A percentile compares a stretch with the other conserved stretches of the same genome.
Conservation (phyloP, 1,140 invertebrate genomes). For the Drosophila teissieri region DNA sequence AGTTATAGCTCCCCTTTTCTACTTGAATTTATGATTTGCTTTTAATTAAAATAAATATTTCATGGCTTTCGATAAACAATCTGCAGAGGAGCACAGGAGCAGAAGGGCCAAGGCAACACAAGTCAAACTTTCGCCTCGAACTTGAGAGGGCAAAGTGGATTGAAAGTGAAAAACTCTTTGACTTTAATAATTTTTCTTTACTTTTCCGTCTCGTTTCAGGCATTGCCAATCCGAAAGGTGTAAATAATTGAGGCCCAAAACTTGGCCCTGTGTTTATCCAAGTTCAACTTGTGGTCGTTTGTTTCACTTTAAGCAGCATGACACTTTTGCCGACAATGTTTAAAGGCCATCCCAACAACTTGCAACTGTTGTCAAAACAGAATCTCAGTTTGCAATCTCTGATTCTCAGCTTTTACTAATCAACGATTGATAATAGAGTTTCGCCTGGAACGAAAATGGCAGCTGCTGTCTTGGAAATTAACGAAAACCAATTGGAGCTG, state of each 20-base stretch:
- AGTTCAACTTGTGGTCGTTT: conserved; percentile 8
- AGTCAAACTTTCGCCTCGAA: conserved; percentile 39
- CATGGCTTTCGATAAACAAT: conserved; percentile 55
- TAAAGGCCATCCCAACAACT: conserved; percentile 14
- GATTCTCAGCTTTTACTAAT: conserved; percentile 14
- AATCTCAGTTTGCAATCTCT: conserved; percentile 26
- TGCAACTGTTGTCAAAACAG: conserved; percentile 22
- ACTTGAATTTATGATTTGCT: conserved; percentile 57
- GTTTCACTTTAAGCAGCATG: conserved; percentile 30
- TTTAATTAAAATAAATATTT: conserved; percentile 70
- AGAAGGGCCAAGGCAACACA: conserved; percentile 3
- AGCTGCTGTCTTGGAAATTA: conserved; percentile 58
- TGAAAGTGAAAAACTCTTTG: conserved; percentile 42
- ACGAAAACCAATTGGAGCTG: conserved; percentile 47
- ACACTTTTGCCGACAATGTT: conserved; percentile 5
- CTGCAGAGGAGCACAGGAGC: not conserved
- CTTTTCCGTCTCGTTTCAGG: conserved; percentile 42
- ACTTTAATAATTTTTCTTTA: conserved; percentile 39
- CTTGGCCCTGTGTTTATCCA: conserved; percentile 23
- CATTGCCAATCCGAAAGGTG: conserved; percentile 44
- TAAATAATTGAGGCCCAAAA: conserved; percentile 50
- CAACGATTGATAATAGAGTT: not conserved
- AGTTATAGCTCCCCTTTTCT: not conserved
- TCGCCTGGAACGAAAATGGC: conserved; percentile 42
- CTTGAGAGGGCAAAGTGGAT: conserved; percentile 42